Evolutionary conservation across 2,797 vertebrate genomes (phyloP), one percentile per base, ranked within the genome.

Genomic region (Knipowitschia caucasica): DNA sequence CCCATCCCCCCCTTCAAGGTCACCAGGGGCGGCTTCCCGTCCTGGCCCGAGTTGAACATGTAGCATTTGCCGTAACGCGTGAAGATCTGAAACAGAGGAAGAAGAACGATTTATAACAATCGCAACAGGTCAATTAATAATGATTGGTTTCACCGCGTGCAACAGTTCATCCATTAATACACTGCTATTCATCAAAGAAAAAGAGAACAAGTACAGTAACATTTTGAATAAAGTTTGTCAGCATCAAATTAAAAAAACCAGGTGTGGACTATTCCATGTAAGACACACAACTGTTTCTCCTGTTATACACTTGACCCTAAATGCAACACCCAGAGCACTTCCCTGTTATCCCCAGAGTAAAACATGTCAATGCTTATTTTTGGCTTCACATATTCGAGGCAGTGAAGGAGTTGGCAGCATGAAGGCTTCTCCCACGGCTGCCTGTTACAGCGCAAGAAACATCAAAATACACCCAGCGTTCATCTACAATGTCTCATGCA

Each of bases 51-150:
- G 29, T 99, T 99, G 78, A 99, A 99, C 0, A 95, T 99, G 89
- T 99, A 99, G 83, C 97, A 99, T 73, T 99, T 99, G 50, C 96
- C 96, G 0, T 99, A 99, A 62, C 97, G 90, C 0, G 97, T 99
- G 82, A 95, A 96, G 77, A 96, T 94, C 94, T 96, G 69, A 46
- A 77, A 84, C 2, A 69, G 33, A 64, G 3, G 65, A 34, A 68
- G 4, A 56, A n/a, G 12, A 29, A 21, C 15, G 7, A 2, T 25
- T 36, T 36, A 11, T n/a, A n/a, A n/a, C n/a, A n/a, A n/a, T n/a
- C n/a, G n/a, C n/a, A n/a, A n/a, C n/a, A n/a, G n/a, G n/a, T n/a
- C n/a, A n/a, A n/a, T n/a, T n/a, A n/a, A n/a, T n/a, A n/a, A n/a
- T n/a, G n/a, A n/a, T n/a, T n/a, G n/a, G n/a, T n/a, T n/a, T n/a